Percentiles rank a stretch among this genome's conserved stretches.
phyloP scores from a whole-genome alignment of 92 coral and sea anemone genomes.

The Pocillopora meandrina region DNA sequence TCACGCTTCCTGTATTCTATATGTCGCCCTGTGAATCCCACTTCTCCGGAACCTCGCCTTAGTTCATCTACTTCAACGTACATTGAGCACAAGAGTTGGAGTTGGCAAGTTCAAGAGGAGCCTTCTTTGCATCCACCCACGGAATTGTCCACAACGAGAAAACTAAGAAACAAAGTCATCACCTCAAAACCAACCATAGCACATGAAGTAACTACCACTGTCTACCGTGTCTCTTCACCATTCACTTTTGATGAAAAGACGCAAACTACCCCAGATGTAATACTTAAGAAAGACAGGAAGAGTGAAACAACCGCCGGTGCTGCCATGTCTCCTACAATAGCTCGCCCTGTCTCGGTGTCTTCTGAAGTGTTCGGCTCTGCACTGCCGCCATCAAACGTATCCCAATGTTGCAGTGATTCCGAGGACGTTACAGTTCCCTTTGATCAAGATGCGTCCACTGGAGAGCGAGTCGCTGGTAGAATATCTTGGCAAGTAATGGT shows the following conservation, averaged over 20 bases:
- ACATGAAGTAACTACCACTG: no score
- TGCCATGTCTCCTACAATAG: background rate
- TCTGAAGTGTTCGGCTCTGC: background rate
- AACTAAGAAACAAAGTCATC: background rate
- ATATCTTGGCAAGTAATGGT: conserved; percentile 19
- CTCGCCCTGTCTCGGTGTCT: background rate
- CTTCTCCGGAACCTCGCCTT: background rate
- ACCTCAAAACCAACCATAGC: background rate
- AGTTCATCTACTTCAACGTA: background rate
- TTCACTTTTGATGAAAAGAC: background rate
- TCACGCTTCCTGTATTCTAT: conserved; percentile 16
- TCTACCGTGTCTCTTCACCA: background rate
- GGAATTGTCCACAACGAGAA: background rate
- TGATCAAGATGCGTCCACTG: background rate
- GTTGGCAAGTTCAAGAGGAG: no score
- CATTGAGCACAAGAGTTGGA: background rate
- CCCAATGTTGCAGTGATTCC: background rate
- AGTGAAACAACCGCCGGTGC: background rate
- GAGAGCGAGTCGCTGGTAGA: background rate
- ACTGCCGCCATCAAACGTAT: background rate
- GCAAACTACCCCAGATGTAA: background rate
- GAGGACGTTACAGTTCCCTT: background rate
- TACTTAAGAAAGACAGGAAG: background rate
- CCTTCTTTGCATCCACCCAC: background rate
- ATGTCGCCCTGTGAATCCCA: conserved; percentile 12